Evolutionary conservation across 2,113 vertebrate species (phyloP).

Genomic region (Psophia crepitans): DNA sequence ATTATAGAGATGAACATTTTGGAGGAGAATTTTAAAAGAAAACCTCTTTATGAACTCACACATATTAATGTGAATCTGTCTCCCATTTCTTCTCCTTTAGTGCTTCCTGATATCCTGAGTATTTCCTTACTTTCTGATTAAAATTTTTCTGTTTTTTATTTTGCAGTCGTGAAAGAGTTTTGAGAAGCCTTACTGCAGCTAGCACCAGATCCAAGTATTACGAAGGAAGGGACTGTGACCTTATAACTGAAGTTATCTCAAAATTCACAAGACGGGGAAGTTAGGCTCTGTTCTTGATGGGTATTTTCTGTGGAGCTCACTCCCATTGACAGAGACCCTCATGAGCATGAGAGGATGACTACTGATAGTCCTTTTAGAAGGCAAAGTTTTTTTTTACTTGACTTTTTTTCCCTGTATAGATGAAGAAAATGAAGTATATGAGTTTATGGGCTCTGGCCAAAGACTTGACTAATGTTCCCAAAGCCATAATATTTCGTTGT

Average conservation of each 20-base stretch:
- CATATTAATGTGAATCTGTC: neutral
- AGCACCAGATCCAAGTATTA: neutral
- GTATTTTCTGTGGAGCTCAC: neutral
- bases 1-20: neutral
- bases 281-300: neutral
- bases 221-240: neutral
- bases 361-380: neutral
- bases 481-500: neutral
- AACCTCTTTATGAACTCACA: neutral
- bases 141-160: neutral
- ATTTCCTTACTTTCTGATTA: neutral
- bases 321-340: neutral
- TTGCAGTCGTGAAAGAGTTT: neutral
- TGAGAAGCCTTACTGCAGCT: neutral
- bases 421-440: neutral
- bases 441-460: neutral
- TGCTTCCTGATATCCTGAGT: neutral
- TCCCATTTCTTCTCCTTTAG: neutral
- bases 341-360: neutral
- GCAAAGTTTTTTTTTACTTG: fast-evolving
- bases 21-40: neutral
- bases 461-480: neutral
- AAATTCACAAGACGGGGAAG: neutral
- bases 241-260: neutral
- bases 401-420: fast-evolving